These are phyloP conservation scores for Ataeniobius toweri DNA, from an alignment of 2,797 vertebrate species.

Conservation along the genomic window DNA sequence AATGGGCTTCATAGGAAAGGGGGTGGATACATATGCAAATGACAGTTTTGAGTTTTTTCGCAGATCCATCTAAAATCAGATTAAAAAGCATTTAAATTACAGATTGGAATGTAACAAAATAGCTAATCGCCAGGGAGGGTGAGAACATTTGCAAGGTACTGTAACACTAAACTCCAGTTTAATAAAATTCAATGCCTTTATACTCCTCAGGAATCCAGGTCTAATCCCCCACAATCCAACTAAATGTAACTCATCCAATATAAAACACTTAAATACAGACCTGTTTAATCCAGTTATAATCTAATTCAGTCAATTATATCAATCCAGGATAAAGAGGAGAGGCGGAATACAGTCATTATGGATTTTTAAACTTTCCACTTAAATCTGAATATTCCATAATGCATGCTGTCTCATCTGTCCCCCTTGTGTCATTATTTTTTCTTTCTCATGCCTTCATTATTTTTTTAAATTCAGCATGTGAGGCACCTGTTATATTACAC, in stretches of 20 bases:
- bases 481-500: background rate
- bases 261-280: background rate
- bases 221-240: background rate
- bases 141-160: too few relatives aligned
- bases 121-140: too few relatives aligned
- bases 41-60: too few relatives aligned
- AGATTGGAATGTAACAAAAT: too few relatives aligned
- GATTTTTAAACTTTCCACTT: background rate
- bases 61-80: too few relatives aligned
- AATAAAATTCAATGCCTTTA: background rate
- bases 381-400: background rate
- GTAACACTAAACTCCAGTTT: too few relatives aligned
- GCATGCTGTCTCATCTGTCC: background rate
- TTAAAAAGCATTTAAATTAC: too few relatives aligned
- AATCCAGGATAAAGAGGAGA: background rate
- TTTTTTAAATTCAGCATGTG: background rate
- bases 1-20: too few relatives aligned
- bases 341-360: background rate
- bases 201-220: background rate
- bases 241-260: background rate
- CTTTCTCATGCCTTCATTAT: background rate
- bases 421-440: background rate
- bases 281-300: background rate
- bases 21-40: too few relatives aligned
- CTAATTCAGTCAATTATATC: background rate